Evolutionary conservation across 2,888 invertebrate genomes (phyloP).

Genomic region (Torymus auratus): DNA sequence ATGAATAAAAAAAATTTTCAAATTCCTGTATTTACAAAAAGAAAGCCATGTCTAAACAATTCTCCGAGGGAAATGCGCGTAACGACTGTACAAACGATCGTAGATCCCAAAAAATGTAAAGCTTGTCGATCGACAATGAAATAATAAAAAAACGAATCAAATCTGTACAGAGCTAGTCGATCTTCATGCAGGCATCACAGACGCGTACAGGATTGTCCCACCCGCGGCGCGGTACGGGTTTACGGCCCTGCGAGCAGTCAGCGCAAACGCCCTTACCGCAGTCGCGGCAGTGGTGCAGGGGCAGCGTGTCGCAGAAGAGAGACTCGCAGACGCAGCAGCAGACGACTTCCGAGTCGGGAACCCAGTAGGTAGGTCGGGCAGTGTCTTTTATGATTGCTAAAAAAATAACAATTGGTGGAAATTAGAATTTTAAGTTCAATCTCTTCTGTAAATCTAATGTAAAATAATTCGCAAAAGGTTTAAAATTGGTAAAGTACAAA

Average conservation of each 20-base stretch:
- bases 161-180: conserved; percentile 61
- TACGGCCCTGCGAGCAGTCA: conserved; percentile 82
- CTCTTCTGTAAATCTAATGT: no score
- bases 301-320: conserved; percentile 76
- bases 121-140: background rate
- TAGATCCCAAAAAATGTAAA: no score
- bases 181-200: conserved; percentile 82
- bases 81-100: no score
- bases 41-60: no score
- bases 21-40: no score
- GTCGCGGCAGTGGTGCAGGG: conserved; percentile 79
- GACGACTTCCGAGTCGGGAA: conserved; percentile 84
- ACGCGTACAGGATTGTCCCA: conserved; percentile 86
- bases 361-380: conserved; percentile 88
- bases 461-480: no score
- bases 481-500: no score
- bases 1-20: no score
- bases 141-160: background rate
- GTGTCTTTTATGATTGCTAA: conserved; percentile 84
- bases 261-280: conserved; percentile 90
- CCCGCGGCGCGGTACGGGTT: conserved; percentile 85
- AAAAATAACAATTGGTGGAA: no score
- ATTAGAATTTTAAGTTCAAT: no score
- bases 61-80: no score
- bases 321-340: conserved; percentile 82